Conservation (phyloP, 2,888 invertebrate genomes). For the Melieria picta region DNA sequence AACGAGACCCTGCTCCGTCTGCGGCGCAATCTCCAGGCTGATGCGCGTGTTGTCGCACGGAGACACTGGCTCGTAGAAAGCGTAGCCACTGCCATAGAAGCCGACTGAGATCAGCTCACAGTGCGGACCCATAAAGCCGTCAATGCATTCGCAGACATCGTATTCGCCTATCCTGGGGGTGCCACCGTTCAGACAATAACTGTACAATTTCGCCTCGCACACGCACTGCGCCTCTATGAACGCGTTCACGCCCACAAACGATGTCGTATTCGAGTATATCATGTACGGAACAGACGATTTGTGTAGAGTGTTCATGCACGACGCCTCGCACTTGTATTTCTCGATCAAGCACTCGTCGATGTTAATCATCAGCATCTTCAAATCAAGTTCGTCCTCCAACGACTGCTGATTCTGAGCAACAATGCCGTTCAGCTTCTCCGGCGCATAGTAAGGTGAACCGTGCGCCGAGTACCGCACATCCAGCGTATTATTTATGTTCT, state of each 20-base stretch:
- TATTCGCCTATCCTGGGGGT: slow-evolving; percentile 70
- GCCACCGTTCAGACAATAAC: slow-evolving; percentile 81
- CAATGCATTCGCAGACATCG: slow-evolving; percentile 80
- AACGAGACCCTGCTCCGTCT: slow-evolving; percentile 81
- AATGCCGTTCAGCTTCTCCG: slow-evolving; percentile 88
- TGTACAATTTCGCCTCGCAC: slow-evolving; percentile 65
- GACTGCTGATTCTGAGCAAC: slow-evolving; percentile 77
- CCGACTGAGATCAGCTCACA: slow-evolving; percentile 91
- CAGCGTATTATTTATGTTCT: slow-evolving; percentile 72
- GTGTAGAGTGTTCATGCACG: slow-evolving; percentile 83
- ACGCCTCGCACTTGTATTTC: slow-evolving; percentile 74
- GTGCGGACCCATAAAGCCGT: slow-evolving; percentile 83
- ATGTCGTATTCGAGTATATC: slow-evolving; percentile 92
- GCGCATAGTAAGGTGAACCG: slow-evolving; percentile 91
- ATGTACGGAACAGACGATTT: slow-evolving; percentile 79
- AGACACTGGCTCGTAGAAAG: slow-evolving; percentile 88
- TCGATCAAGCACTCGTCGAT: slow-evolving; percentile 91
- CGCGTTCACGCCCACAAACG: slow-evolving; percentile 92
- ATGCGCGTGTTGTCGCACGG: slow-evolving; percentile 87
- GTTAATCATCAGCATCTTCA: slow-evolving; percentile 85
- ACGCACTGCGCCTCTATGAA: slow-evolving; percentile 82
- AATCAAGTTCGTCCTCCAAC: slow-evolving; percentile 77
- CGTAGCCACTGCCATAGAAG: slow-evolving; percentile 92
- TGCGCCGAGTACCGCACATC: slow-evolving; percentile 94
- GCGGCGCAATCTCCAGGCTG: slow-evolving; percentile 82